phyloP scores from a whole-genome alignment of 2,113 vertebrate genomes.

The Brachypteracias leptosomus region DNA sequence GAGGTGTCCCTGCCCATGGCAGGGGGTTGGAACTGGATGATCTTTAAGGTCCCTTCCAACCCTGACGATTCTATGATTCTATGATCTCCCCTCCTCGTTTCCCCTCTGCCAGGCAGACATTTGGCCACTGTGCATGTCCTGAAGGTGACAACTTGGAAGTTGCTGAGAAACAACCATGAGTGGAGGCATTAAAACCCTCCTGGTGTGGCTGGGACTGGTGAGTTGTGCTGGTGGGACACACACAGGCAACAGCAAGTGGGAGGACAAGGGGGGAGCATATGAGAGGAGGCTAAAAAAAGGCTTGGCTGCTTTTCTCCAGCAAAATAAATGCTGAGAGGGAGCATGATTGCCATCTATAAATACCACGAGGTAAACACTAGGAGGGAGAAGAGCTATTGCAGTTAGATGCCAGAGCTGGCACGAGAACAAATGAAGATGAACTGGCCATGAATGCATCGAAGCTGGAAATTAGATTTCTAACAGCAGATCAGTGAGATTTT shows the following conservation, averaged over 20 bases:
- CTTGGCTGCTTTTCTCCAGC: slow-evolving; percentile 32
- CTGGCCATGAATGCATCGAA: slow-evolving; percentile 4
- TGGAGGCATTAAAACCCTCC: not conserved
- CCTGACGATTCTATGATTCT: too few species aligned
- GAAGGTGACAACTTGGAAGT: not conserved
- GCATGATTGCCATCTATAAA: slow-evolving; percentile 46
- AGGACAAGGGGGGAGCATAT: not conserved
- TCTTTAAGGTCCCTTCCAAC: too few species aligned
- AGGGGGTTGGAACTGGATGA: too few species aligned
- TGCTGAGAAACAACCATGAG: not conserved
- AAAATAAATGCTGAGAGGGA: slow-evolving; percentile 27
- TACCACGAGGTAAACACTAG: slow-evolving; percentile 33
- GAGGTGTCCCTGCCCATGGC: too few species aligned
- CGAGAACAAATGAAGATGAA: slow-evolving; percentile 44
- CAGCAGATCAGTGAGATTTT: slow-evolving; percentile 34
- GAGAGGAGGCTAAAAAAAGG: slow-evolving; percentile 5
- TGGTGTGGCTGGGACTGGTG: not conserved
- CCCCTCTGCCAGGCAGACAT: not conserved
- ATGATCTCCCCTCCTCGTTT: not conserved
- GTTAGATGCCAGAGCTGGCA: slow-evolving; percentile 48
- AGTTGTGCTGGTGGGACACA: not conserved
- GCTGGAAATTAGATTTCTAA: slow-evolving; percentile 57
- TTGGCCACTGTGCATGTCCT: not conserved
- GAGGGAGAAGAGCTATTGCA: slow-evolving; percentile 45
- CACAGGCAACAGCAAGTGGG: slow-evolving; percentile 9